A percentile compares a stretch with the other conserved stretches of the same genome.
These are phyloP conservation scores for Drosophila nigricruria DNA, from an alignment of 2,888 invertebrate species.

Conservation along the genomic window DNA sequence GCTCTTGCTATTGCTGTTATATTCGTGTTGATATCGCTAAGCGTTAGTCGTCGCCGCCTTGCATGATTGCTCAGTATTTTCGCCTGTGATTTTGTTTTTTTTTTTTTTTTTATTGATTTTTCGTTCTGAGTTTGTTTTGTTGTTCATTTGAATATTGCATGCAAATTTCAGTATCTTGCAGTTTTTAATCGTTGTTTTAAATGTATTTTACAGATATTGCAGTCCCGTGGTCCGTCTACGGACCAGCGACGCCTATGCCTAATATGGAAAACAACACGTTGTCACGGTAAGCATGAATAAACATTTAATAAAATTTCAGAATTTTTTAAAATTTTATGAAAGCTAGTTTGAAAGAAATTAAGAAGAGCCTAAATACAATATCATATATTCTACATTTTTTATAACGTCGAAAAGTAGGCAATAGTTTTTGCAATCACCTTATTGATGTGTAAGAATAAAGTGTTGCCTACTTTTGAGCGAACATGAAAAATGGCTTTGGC, in stretches of 20 bases:
- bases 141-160: conserved; percentile 23
- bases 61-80: conserved; percentile 40
- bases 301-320: neutral
- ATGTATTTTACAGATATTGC: conserved; percentile 81
- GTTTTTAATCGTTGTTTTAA: conserved; percentile 25
- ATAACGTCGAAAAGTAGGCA: conserved; percentile 29
- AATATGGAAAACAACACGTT: conserved; percentile 82
- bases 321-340: neutral
- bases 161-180: neutral
- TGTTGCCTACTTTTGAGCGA: conserved; percentile 30
- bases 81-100: conserved; percentile 17
- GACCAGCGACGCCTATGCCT: conserved; percentile 84
- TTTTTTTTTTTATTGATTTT: conserved; percentile 8
- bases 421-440: accelerated
- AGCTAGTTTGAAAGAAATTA: neutral
- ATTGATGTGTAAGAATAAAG: accelerated
- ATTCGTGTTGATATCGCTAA: conserved; percentile 20
- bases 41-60: conserved; percentile 11
- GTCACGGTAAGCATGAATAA: conserved; percentile 78
- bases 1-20: conserved; percentile 14
- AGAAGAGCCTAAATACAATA: neutral
- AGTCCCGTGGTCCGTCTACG: conserved; percentile 85
- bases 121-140: conserved; percentile 10
- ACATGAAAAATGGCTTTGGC: neutral
- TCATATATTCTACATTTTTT: neutral